Conservation (phyloP, 2,113 vertebrate genomes). For the Steatornis caripensis region DNA sequence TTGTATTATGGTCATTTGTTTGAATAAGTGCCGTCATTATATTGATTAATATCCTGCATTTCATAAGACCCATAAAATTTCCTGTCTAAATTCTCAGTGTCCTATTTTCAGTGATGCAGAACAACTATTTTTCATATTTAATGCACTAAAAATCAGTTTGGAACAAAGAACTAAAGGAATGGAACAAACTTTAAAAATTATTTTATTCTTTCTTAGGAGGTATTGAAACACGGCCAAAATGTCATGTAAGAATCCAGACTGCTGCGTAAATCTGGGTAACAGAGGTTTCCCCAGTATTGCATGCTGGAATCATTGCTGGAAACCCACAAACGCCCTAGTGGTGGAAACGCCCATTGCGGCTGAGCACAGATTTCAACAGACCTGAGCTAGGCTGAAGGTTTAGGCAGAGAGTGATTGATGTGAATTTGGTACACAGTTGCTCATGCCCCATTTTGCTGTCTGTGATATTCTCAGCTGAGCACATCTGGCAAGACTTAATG, state of each 20-base stretch:
- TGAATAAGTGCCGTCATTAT: constrained; percentile 28
- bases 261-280: background rate
- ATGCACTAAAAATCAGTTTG: background rate
- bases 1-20: constrained; percentile 26
- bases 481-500: background rate
- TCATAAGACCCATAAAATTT: constrained; percentile 21
- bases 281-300: background rate
- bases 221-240: background rate
- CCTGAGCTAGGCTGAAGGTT: background rate
- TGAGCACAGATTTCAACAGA: background rate
- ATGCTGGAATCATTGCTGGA: background rate
- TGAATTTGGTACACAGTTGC: background rate
- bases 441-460: background rate
- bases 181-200: background rate
- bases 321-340: background rate
- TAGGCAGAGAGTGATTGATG: background rate
- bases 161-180: background rate
- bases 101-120: constrained; percentile 4
- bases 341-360: fast-evolving
- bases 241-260: background rate
- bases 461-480: background rate
- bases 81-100: constrained; percentile 3
- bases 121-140: constrained; percentile 15
- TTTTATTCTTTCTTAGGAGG: background rate
- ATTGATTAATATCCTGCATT: constrained; percentile 25